Evolutionary conservation across 2,797 vertebrate species (phyloP).

Genomic region (Anisognathus igniventris): DNA sequence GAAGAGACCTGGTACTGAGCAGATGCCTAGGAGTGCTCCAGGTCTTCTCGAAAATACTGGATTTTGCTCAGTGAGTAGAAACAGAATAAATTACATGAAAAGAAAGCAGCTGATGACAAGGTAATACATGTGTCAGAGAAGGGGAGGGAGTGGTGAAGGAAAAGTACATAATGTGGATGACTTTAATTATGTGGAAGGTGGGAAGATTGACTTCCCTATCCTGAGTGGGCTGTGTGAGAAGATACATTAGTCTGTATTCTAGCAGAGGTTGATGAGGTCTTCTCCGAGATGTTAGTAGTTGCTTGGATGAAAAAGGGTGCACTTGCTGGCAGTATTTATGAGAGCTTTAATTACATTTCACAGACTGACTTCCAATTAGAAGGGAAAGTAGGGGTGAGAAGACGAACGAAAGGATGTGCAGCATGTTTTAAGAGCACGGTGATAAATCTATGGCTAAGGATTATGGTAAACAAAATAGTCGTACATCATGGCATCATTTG

Average conservation of each 20-base stretch:
- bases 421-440: not conserved
- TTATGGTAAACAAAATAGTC: slow-evolving; percentile 7
- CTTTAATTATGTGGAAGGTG: slow-evolving; percentile 40
- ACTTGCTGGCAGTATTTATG: slow-evolving; percentile 57
- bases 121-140: not conserved
- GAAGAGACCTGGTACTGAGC: not conserved
- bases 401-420: not conserved
- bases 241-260: slow-evolving; percentile 20
- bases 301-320: slow-evolving; percentile 37
- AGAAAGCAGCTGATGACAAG: not conserved
- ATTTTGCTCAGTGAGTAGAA: slow-evolving; percentile 15
- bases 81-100: slow-evolving; percentile 26
- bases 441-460: slow-evolving; percentile 23
- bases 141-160: not conserved
- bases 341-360: slow-evolving; percentile 60
- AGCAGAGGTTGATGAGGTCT: slow-evolving; percentile 46
- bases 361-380: slow-evolving; percentile 57
- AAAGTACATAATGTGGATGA: not conserved
- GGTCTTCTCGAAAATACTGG: not conserved
- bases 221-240: not conserved
- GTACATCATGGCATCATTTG: not conserved
- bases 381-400: not conserved
- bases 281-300: slow-evolving; percentile 37
- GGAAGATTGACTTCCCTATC: slow-evolving; percentile 28
- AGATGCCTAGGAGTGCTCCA: not conserved